Conservation (phyloP, 2,888 invertebrate species). For the Deroplatys truncata region DNA sequence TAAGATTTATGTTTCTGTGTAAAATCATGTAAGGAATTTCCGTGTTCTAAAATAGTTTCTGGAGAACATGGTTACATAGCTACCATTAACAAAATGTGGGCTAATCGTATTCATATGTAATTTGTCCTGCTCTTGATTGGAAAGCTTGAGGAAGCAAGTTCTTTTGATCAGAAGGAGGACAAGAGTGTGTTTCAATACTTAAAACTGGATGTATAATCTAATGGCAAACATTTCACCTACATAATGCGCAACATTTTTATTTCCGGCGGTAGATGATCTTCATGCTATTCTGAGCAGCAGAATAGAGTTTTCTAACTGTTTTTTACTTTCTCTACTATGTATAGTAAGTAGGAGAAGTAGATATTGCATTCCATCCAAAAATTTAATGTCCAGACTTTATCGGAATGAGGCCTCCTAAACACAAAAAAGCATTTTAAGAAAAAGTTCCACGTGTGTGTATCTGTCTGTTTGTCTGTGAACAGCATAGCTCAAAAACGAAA, state of each 20-base stretch:
- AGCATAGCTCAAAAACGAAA: too few species aligned
- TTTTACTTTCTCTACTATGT: too few species aligned
- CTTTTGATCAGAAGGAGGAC: neutral
- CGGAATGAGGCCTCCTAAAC: too few species aligned
- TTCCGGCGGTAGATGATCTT: neutral
- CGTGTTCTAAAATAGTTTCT: too few species aligned
- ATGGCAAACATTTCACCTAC: neutral
- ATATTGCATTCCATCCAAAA: too few species aligned
- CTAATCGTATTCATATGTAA: neutral
- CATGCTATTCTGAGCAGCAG: neutral
- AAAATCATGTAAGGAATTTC: too few species aligned
- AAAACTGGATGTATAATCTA: neutral
- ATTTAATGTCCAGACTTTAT: too few species aligned
- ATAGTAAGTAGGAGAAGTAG: too few species aligned
- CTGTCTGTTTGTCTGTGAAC: too few species aligned
- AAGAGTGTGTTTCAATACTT: neutral
- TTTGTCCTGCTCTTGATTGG: neutral
- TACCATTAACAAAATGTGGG: neutral
- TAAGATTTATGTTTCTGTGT: too few species aligned
- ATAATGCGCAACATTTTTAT: neutral
- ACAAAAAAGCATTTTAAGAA: too few species aligned
- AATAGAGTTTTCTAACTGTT: neutral
- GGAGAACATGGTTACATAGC: neutral
- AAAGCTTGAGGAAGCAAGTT: neutral
- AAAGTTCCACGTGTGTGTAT: too few species aligned